Percentiles rank a stretch among this genome's conserved stretches.
phyloP scores from a whole-genome alignment of 1,140 invertebrate species.

The Lucilia cuprina region DNA sequence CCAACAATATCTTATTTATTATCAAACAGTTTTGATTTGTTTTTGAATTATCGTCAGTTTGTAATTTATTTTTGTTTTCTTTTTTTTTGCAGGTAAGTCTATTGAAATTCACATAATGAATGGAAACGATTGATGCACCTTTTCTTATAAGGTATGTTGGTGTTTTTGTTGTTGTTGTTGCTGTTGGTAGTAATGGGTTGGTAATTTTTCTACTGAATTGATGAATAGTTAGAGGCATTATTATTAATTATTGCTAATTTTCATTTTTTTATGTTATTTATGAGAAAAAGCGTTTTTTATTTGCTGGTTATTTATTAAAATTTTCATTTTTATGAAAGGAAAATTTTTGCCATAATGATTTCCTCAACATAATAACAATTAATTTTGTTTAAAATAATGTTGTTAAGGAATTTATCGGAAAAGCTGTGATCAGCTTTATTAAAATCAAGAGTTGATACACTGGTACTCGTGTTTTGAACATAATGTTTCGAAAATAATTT shows the following conservation, averaged over 20 bases:
- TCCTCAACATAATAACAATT: slow-evolving; percentile 50
- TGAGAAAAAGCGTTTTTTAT: not conserved
- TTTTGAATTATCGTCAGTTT: not conserved
- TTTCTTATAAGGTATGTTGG: not conserved
- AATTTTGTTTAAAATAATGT: no score
- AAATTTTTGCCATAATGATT: slow-evolving; percentile 10
- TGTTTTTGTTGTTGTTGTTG: not conserved
- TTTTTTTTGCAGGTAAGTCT: not conserved
- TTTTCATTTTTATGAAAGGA: not conserved
- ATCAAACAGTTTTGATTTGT: not conserved
- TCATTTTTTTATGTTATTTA: not conserved
- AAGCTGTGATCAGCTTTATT: no score
- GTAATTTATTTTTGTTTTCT: not conserved
- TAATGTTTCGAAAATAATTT: no score
- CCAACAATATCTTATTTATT: not conserved
- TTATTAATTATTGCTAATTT: not conserved
- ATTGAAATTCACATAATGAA: not conserved
- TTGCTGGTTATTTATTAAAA: not conserved
- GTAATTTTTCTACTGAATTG: slow-evolving; percentile 2
- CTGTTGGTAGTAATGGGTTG: no score
- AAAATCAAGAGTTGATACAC: no score
- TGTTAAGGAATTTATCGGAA: no score
- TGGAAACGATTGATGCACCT: not conserved
- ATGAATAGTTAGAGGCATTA: not conserved
- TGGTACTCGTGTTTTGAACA: no score